Conservation (phyloP, 2,888 invertebrate genomes). For the Hirtodrosophila cameraria region DNA sequence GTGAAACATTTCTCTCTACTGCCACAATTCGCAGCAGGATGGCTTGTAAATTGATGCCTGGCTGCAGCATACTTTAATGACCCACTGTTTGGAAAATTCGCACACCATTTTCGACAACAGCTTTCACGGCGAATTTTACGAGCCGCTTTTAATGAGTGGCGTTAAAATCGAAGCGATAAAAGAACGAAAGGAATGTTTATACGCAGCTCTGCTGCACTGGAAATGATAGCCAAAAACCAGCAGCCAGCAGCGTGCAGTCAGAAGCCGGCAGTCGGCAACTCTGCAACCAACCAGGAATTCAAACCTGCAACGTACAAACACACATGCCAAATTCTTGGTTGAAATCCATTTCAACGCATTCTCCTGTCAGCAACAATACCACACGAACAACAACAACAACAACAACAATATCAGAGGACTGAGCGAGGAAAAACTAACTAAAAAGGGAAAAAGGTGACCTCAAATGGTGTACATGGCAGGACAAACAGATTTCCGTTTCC, state of each 20-base stretch:
- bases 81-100: constrained; percentile 40
- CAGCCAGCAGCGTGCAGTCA: constrained; percentile 8
- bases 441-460: constrained; percentile 14
- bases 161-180: constrained; percentile 49
- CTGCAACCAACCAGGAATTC: too few relatives aligned
- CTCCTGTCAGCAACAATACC: constrained; percentile 32
- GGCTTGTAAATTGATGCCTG: constrained; percentile 13
- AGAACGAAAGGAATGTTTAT: constrained; percentile 25
- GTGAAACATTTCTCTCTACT: constrained; percentile 16
- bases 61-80: constrained; percentile 31
- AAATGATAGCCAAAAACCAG: constrained; percentile 23
- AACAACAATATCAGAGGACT: neutral
- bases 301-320: constrained; percentile 1
- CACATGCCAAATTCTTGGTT: constrained; percentile 25
- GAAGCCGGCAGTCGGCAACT: too few relatives aligned
- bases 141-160: constrained; percentile 47
- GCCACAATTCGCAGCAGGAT: constrained; percentile 18
- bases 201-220: constrained; percentile 17
- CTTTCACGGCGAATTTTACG: constrained; percentile 32
- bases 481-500: constrained; percentile 35
- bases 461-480: constrained; percentile 22
- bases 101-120: constrained; percentile 30
- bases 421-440: neutral
- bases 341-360: constrained; percentile 34
- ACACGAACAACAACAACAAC: constrained; percentile 3